phyloP scores from a whole-genome alignment of 2,797 vertebrate species.

The Taeniopygia guttata region DNA sequence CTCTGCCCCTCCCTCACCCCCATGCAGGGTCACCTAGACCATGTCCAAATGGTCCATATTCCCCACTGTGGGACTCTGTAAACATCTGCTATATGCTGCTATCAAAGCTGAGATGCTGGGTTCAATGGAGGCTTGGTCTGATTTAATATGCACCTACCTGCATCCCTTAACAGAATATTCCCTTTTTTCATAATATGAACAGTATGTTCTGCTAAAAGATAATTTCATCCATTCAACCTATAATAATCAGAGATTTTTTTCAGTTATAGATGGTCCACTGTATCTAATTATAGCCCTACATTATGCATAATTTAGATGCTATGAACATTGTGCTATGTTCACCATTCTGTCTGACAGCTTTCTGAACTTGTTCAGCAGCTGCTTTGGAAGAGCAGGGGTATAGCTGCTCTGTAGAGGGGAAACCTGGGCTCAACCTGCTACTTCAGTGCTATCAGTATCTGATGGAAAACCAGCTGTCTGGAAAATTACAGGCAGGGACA shows the following conservation, averaged over 20 bases:
- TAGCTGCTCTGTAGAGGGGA: not conserved
- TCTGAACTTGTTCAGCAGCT: not conserved
- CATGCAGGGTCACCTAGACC: not conserved
- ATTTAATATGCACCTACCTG: not conserved
- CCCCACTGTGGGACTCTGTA: not conserved
- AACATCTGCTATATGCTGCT: not conserved
- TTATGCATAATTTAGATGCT: conserved; percentile 41
- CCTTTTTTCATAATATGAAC: not conserved
- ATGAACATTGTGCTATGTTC: not conserved
- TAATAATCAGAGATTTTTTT: not conserved
- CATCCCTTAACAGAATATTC: not conserved
- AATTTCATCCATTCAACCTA: not conserved
- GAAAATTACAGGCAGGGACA: not conserved
- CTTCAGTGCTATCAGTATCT: not conserved
- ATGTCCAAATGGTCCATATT: not conserved
- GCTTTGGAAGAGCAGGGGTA: not conserved
- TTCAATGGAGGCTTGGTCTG: not conserved
- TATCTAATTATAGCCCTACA: conserved; percentile 37
- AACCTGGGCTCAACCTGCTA: not conserved
- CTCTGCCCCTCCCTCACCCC: not conserved
- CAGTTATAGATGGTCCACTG: not conserved
- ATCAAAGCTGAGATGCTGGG: not conserved
- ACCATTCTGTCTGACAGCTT: not conserved
- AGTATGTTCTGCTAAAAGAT: not conserved
- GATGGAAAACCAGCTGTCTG: not conserved